Conservation (phyloP, 2,888 invertebrate genomes). For the Tethea ocularis region DNA sequence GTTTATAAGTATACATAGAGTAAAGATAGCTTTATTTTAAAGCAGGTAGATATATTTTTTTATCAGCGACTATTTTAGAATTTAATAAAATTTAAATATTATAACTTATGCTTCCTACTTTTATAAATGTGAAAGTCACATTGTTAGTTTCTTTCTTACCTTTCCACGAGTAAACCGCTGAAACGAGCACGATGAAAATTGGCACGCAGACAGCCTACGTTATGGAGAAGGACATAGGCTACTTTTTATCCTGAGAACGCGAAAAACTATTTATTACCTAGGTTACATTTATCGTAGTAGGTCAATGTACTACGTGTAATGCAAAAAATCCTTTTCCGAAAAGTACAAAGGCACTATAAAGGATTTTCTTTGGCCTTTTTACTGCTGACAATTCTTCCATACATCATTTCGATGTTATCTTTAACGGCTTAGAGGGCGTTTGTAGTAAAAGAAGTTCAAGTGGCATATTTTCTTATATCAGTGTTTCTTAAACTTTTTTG, state of each 20-base stretch:
- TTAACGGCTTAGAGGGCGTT: background rate
- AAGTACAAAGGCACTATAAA: background rate
- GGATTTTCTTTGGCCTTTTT: background rate
- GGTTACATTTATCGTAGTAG: background rate
- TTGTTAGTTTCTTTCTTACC: too few species aligned
- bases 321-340: background rate
- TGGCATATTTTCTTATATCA: background rate
- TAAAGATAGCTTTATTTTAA: background rate
- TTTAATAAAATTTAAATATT: too few species aligned
- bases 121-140: too few species aligned
- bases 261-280: background rate
- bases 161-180: too few species aligned
- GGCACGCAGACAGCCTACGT: too few species aligned
- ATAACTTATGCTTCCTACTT: too few species aligned
- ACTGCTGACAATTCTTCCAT: background rate
- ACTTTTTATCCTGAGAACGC: too few species aligned
- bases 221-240: too few species aligned
- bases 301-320: background rate
- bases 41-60: too few species aligned
- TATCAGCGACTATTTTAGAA: too few species aligned
- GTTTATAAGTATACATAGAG: background rate
- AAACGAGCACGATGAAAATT: too few species aligned
- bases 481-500: too few species aligned
- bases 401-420: constrained; percentile 2
- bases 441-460: background rate